Percentiles rank a stretch among this genome's conserved stretches.
Conservation (phyloP, 2,113 vertebrate species). For the Neopipo cinnamomea region DNA sequence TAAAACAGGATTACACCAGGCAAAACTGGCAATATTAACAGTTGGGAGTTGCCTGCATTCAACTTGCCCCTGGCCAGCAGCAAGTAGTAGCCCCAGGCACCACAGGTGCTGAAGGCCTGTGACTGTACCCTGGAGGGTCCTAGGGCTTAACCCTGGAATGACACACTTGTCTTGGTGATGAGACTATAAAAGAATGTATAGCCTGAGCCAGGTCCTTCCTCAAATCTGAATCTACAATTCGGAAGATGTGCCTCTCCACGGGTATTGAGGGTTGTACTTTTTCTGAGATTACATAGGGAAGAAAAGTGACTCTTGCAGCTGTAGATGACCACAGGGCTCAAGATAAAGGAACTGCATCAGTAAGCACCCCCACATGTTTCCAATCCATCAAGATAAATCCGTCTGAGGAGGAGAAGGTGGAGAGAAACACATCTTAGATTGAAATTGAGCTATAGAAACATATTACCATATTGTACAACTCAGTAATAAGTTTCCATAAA, state of each 20-base stretch:
- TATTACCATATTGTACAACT: background rate
- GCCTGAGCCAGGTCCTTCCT: background rate
- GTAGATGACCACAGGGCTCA: background rate
- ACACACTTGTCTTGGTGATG: background rate
- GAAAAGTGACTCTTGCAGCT: background rate
- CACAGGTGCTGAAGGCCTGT: background rate
- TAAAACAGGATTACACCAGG: background rate
- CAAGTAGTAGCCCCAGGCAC: background rate
- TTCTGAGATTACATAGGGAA: background rate
- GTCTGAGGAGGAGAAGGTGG: background rate
- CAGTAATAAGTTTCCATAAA: background rate
- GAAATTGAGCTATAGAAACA: background rate
- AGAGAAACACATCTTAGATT: background rate
- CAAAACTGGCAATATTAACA: background rate
- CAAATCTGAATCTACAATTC: background rate
- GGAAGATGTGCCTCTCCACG: background rate
- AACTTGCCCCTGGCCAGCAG: background rate
- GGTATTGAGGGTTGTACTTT: background rate
- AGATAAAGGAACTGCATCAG: background rate
- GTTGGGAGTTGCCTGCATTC: background rate
- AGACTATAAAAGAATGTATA: background rate
- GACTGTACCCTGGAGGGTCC: background rate
- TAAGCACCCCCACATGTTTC: background rate
- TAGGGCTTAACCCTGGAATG: background rate
- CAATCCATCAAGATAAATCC: background rate